phyloP scores from a whole-genome alignment of 1,140 invertebrate species.

The Solenopsis fugax region DNA sequence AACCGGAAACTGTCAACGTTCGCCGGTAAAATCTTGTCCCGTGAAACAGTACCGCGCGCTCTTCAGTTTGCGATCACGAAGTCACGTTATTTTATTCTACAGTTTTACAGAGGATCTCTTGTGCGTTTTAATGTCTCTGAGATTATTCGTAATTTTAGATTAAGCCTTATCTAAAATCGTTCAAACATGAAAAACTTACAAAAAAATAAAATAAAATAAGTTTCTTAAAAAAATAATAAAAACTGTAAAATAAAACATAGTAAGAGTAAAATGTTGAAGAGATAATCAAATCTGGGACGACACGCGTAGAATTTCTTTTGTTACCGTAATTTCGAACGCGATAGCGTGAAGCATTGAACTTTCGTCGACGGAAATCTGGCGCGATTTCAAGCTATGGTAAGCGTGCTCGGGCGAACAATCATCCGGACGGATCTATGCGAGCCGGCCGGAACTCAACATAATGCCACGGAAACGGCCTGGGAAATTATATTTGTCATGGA shows the following conservation, averaged over 20 bases:
- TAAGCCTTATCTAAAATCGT: neutral
- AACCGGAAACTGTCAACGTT: constrained; percentile 46
- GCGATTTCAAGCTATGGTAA: constrained; percentile 65
- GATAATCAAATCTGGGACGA: neutral
- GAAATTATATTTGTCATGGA: constrained; percentile 85
- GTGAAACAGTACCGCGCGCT: neutral
- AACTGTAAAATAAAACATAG: neutral
- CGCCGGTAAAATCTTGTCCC: neutral
- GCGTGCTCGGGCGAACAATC: constrained; percentile 72
- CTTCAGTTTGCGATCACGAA: neutral
- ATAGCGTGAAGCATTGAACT: constrained; percentile 65
- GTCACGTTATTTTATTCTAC: neutral
- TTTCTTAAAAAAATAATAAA: neutral
- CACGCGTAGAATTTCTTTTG: constrained; percentile 7
- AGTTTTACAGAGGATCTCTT: neutral
- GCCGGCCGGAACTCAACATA: constrained; percentile 83
- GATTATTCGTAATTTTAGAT: neutral
- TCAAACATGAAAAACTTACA: neutral
- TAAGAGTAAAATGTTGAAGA: constrained; percentile 12
- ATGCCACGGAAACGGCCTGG: constrained; percentile 83
- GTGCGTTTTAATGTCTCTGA: neutral
- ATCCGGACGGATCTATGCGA: constrained; percentile 67
- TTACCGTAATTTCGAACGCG: constrained; percentile 4
- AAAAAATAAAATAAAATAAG: too few species aligned
- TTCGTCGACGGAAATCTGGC: constrained; percentile 45